Evolutionary conservation across 2,888 invertebrate genomes (phyloP), one percentile per base, ranked within the genome.

Genomic region (Andrena bucephala): DNA sequence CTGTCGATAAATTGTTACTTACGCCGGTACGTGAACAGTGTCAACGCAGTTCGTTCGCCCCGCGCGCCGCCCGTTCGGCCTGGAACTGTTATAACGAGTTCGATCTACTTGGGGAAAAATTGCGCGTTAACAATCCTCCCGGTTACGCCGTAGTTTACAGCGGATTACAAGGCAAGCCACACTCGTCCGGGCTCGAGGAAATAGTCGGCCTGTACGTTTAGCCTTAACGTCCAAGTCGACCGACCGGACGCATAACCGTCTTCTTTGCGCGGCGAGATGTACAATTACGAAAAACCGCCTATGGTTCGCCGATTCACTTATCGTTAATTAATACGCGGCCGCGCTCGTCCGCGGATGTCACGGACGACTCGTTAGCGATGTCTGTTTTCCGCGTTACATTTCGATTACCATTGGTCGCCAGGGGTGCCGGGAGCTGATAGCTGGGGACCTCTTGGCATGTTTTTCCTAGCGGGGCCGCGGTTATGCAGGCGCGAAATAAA

Each of bases 401-500:
- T 24, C 71, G 71, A 63, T 54, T 57, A 6, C 24, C 24, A 62
- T 54, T n/a, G 54, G 54, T 8, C 20, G 54, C 8, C 3, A 2
- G 2, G 20, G 54, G 24, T 8, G 20, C 8, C 24, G 42, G 16
- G 42, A 42, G 42, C 42, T 5, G 42, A 69, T 65, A 16, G 5
- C 66, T 24, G 33, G 67, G 16, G 24, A 52, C 31, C 36, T n/a
- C n/a, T 50, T 29, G 16, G 24, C 31, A 36, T 33, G 59, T 78
- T 72, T 63, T 48, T 54, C 16, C 36, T 52, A 42, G 42, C 42
- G 42, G 8, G 67, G 42, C 59, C 16, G 57, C 52, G 57, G 76
- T 82, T 71, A 71, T 63, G 67, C 57, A 82, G 71, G 52, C 67
- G 67, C 52, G 81, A 80, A 80, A 80, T 81, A 81, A 80, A 81